Conservation (phyloP, 2,888 invertebrate genomes). For the Baccha elongata region DNA sequence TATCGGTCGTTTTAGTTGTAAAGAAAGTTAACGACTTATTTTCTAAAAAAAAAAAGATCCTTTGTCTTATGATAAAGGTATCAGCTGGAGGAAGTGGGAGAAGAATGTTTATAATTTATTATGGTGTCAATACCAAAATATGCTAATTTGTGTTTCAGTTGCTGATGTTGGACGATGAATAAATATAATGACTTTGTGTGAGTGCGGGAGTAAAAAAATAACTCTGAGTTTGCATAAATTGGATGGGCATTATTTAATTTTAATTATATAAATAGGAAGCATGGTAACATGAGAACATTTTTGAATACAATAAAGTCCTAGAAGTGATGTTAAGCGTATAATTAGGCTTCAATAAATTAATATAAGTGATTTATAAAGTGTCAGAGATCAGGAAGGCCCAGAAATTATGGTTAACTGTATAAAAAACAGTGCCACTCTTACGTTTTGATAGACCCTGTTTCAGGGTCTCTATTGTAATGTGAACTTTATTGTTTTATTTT, state of each 20-base stretch:
- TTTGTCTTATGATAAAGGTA: conserved; percentile 23
- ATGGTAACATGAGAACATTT: not conserved
- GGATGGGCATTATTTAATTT: not conserved
- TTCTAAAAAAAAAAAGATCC: conserved; percentile 18
- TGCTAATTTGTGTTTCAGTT: conserved; percentile 66
- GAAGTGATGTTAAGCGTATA: not conserved
- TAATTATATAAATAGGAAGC: not conserved
- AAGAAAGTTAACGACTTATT: conserved; percentile 33
- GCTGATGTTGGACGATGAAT: conserved; percentile 65
- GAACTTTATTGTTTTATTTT: too few species aligned
- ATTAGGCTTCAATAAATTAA: not conserved
- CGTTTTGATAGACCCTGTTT: too few species aligned
- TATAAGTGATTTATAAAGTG: too few species aligned
- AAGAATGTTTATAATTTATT: conserved; percentile 62
- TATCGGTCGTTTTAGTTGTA: not conserved
- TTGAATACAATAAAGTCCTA: not conserved
- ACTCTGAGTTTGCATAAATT: not conserved
- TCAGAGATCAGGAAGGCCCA: too few species aligned
- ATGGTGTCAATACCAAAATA: conserved; percentile 69
- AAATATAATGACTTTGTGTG: conserved; percentile 37
- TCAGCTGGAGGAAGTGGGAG: conserved; percentile 1
- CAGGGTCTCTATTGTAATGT: too few species aligned
- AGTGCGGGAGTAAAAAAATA: conserved; percentile 51
- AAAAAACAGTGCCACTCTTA: too few species aligned
- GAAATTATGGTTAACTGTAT: too few species aligned